Percentiles rank a stretch among this genome's conserved stretches.
Evolutionary conservation across 2,888 invertebrate species (phyloP).

Genomic region (Eupithecia dodoneata): DNA sequence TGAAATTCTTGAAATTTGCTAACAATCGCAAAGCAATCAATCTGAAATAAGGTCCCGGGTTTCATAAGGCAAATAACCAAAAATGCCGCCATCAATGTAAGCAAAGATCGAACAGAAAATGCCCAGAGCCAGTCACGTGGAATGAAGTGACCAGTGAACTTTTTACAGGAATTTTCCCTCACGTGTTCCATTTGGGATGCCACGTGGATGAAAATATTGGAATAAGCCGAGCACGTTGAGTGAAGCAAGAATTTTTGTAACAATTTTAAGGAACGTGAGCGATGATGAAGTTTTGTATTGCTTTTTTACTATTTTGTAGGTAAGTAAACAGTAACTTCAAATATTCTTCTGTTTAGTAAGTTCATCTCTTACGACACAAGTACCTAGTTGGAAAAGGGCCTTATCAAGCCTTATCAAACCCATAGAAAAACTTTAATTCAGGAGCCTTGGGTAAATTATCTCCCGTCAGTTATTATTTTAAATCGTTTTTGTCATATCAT

Average conservation of each 20-base stretch:
- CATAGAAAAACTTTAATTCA: too few species aligned
- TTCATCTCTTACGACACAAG: too few species aligned
- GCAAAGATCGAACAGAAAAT: slow-evolving; percentile 26
- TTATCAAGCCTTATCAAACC: too few species aligned
- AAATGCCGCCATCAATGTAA: slow-evolving; percentile 16
- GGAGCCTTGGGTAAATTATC: too few species aligned
- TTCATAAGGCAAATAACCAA: not conserved
- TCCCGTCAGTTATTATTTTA: too few species aligned
- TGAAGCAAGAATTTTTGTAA: slow-evolving; percentile 23
- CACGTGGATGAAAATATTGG: slow-evolving; percentile 53
- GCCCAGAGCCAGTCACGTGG: slow-evolving; percentile 30
- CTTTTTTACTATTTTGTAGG: not conserved
- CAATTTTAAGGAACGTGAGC: slow-evolving; percentile 24
- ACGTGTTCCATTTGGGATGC: slow-evolving; percentile 52
- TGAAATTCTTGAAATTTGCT: not conserved
- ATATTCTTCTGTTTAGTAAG: too few species aligned
- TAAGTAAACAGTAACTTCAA: not conserved
- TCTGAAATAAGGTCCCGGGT: not conserved
- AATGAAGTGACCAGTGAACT: slow-evolving; percentile 33
- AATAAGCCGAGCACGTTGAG: slow-evolving; percentile 54
- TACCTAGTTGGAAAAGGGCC: too few species aligned
- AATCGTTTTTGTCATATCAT: too few species aligned
- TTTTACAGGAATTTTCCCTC: slow-evolving; percentile 48
- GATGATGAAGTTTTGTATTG: slow-evolving; percentile 15
- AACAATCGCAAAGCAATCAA: not conserved